Conservation (phyloP, 2,888 invertebrate genomes). For the Thecocarcelia acutangulata region DNA sequence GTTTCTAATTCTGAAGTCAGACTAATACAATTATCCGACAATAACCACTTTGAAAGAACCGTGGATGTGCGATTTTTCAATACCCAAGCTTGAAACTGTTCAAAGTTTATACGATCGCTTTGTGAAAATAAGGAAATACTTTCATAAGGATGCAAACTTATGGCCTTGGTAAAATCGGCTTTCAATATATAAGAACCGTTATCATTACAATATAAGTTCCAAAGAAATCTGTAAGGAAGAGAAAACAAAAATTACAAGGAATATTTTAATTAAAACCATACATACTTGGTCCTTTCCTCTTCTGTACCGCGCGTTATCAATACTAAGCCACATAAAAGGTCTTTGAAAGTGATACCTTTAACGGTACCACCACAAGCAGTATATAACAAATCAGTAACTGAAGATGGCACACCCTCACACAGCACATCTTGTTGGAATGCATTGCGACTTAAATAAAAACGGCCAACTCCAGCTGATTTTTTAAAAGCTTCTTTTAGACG, state of each 20-base stretch:
- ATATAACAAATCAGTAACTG: slow-evolving; percentile 91
- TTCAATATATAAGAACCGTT: slow-evolving; percentile 88
- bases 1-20: slow-evolving; percentile 92
- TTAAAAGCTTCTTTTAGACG: slow-evolving; percentile 94
- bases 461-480: slow-evolving; percentile 88
- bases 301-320: slow-evolving; percentile 91
- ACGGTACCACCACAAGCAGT: slow-evolving; percentile 91
- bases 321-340: slow-evolving; percentile 92
- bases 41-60: slow-evolving; percentile 90
- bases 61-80: slow-evolving; percentile 89
- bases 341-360: slow-evolving; percentile 91
- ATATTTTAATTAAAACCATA: slow-evolving; percentile 6
- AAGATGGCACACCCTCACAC: slow-evolving; percentile 91
- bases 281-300: slow-evolving; percentile 89
- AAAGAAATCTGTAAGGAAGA: slow-evolving; percentile 85
- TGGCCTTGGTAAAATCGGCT: slow-evolving; percentile 87
- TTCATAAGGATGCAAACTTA: slow-evolving; percentile 82
- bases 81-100: slow-evolving; percentile 91
- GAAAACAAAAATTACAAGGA: slow-evolving; percentile 9
- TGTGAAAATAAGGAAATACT: slow-evolving; percentile 80
- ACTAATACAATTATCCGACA: slow-evolving; percentile 87
- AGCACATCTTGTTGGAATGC: slow-evolving; percentile 92
- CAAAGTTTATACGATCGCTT: slow-evolving; percentile 85
- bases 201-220: slow-evolving; percentile 93
- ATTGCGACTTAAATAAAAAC: slow-evolving; percentile 86